These are phyloP conservation scores for Rhineura floridana DNA, from an alignment of 2,113 vertebrate genomes.

Conservation along the genomic window DNA sequence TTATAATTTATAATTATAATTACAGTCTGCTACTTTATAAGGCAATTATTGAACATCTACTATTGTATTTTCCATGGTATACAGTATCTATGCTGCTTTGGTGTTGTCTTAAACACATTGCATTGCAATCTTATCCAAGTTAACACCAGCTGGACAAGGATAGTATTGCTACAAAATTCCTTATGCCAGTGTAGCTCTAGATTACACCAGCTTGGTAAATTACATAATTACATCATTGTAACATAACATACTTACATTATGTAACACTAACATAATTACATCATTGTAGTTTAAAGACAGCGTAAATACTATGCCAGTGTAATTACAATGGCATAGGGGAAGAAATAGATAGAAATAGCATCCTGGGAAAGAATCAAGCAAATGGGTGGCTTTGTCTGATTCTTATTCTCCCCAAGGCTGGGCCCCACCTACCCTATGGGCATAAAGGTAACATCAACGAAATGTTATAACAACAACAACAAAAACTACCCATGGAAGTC, in stretches of 20 bases:
- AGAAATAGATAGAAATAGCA: not conserved
- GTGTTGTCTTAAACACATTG: constrained; percentile 20
- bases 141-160: not conserved
- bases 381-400: not conserved
- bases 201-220: not conserved
- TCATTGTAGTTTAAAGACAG: not conserved
- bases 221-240: not conserved
- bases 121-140: constrained; percentile 13
- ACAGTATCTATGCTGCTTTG: constrained; percentile 33
- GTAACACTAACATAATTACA: not conserved
- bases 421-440: not conserved
- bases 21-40: constrained; percentile 29
- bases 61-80: constrained; percentile 34
- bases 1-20: constrained; percentile 5
- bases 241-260: too few species aligned
- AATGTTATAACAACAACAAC: not conserved
- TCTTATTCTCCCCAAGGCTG: not conserved
- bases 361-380: not conserved
- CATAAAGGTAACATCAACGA: not conserved
- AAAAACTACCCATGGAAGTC: not conserved
- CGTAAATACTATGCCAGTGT: not conserved
- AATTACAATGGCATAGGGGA: not conserved
- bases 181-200: not conserved
- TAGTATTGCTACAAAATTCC: not conserved
- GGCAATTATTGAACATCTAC: constrained; percentile 36